Evolutionary conservation across 2,113 vertebrate genomes (phyloP), one percentile per base, ranked within the genome.

Genomic region (Daphoenositta chrysoptera): DNA sequence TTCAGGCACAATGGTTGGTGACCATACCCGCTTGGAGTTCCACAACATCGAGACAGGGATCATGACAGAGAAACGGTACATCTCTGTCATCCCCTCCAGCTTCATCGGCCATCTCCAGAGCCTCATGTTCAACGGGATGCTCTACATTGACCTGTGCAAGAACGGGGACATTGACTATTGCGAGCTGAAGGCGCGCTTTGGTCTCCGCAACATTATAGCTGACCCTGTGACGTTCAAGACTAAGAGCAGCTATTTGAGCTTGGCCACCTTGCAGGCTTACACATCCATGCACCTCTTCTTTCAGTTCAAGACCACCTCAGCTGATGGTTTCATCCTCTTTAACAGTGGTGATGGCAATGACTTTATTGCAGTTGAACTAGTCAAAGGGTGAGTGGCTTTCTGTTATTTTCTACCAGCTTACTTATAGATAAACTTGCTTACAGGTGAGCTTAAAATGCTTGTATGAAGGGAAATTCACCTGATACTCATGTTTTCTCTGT

Each of bases 221-320:
- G 99, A 99, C 95, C 99, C 99, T 2, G 98, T 99, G 72, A 99
- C 99, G 0, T 99, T 99, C 96, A 99, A 99, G 97, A 99, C 99
- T 56, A 99, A 99, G 96, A 98, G 98, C 98, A 99, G 99, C 96
- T 99, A 99, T 97, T 93, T 99, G 97, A 99, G 99, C 65, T 85
- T 99, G 81, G 98, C 99, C 84, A 99, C 99, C 3, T 98, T 99
- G 78, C 99, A 99, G 97, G 99, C 99, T 14, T 99, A 99, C 21
- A 99, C 98, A 63, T 99, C 99, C 39, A 99, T 99, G 99, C 99
- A 99, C 97, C 99, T 99, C 91, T 99, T 99, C 98, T 99, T 99
- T 87, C 99, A 99, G 98, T 99, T 99, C 97, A 99, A 99, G 97
- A 99, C 99, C 94, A 99, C 99, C 13, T 99, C 99, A 5, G 97